Percentiles rank a stretch among this genome's conserved stretches.
These are phyloP conservation scores for Xanthorhoe spadicearia DNA, from an alignment of 2,888 invertebrate species.

Conservation along the genomic window DNA sequence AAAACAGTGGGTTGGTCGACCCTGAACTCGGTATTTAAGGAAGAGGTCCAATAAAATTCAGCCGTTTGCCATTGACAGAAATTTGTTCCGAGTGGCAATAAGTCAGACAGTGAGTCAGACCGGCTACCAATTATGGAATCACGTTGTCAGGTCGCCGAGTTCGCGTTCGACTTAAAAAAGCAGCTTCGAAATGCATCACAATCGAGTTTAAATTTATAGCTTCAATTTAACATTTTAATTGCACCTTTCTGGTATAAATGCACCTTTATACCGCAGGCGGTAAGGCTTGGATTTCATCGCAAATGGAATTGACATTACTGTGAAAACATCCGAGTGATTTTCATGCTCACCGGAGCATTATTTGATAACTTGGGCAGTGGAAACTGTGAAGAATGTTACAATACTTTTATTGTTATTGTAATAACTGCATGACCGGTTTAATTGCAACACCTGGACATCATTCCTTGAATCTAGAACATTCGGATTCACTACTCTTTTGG, in stretches of 20 bases:
- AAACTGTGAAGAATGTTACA: conserved; percentile 30
- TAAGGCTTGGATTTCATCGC: conserved; percentile 16
- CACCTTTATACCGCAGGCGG: neutral
- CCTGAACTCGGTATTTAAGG: conserved; percentile 42
- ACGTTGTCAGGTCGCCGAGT: conserved; percentile 15
- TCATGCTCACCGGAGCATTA: conserved; percentile 22
- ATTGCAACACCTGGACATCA: conserved; percentile 16
- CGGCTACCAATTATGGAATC: conserved; percentile 31
- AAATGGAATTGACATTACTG: conserved; percentile 8
- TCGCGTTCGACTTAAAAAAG: conserved; percentile 16
- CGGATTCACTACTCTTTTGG: neutral
- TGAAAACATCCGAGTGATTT: conserved; percentile 22
- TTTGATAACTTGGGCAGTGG: conserved; percentile 19
- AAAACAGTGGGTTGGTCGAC: conserved; percentile 23
- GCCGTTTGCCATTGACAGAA: conserved; percentile 40
- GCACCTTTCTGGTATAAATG: neutral
- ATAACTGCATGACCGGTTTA: conserved; percentile 21
- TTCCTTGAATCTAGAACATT: conserved; percentile 24
- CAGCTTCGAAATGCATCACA: conserved; percentile 12
- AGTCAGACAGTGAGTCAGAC: conserved; percentile 37
- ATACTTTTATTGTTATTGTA: conserved; percentile 39
- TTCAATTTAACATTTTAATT: conserved; percentile 9
- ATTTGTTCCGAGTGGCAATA: conserved; percentile 34
- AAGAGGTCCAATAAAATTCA: conserved; percentile 40
- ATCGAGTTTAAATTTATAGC: conserved; percentile 21